phyloP scores from a whole-genome alignment of 2,113 vertebrate genomes.

The Lepisosteus osseus region DNA sequence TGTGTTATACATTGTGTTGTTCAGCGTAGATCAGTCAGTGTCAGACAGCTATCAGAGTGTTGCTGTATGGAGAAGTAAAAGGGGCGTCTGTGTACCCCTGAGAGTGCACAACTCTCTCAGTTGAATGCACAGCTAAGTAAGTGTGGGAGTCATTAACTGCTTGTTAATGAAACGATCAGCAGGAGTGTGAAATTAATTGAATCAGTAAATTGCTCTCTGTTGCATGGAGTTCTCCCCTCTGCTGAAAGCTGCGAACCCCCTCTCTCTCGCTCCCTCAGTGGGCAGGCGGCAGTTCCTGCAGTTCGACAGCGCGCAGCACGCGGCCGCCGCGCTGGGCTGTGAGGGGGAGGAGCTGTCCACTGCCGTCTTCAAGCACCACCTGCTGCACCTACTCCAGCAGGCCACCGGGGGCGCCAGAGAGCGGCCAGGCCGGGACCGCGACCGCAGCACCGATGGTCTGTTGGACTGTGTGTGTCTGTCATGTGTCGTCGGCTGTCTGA shows the following conservation, averaged over 20 bases:
- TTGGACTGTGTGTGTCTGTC: conserved; percentile 24
- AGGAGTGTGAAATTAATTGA: too few species aligned
- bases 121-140: too few species aligned
- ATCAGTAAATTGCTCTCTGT: too few species aligned
- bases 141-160: too few species aligned
- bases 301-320: conserved; percentile 76
- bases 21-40: too few species aligned
- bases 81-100: too few species aligned
- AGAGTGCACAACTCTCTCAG: too few species aligned
- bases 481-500: too few species aligned
- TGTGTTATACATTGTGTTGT: neutral
- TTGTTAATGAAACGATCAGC: too few species aligned
- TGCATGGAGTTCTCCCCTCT: too few species aligned
- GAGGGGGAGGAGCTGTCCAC: conserved; percentile 85
- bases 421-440: neutral
- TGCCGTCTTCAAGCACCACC: conserved; percentile 92
- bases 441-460: conserved; percentile 47
- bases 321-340: conserved; percentile 79
- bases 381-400: conserved; percentile 79
- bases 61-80: too few species aligned
- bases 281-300: conserved; percentile 90
- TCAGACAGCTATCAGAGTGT: too few species aligned
- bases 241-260: neutral
- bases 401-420: conserved; percentile 56
- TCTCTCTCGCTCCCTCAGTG: conserved; percentile 56